These are phyloP conservation scores for Propithecus coquereli DNA, from an alignment of 2,113 vertebrate genomes.

Conservation along the genomic window DNA sequence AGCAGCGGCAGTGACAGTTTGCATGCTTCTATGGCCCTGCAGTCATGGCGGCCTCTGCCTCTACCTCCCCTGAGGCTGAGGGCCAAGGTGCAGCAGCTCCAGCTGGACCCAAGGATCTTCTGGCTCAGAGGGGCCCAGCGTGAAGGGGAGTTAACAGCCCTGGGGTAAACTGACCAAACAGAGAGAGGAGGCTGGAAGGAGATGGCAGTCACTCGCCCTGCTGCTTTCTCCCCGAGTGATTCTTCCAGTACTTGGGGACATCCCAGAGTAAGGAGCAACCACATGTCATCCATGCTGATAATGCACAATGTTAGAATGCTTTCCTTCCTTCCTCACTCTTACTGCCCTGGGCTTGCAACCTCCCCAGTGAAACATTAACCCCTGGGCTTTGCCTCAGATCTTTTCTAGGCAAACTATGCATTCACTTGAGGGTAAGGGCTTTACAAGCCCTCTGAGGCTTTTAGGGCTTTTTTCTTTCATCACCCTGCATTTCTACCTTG, in stretches of 20 bases:
- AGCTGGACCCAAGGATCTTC: not conserved
- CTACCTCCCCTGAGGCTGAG: not conserved
- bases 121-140: not conserved
- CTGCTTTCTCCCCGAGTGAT: not conserved
- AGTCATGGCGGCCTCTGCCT: not conserved
- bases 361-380: not conserved
- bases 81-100: not conserved
- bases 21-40: not conserved
- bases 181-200: not conserved
- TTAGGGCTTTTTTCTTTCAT: not conserved
- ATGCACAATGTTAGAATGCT: no score
- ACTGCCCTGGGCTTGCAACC: not conserved
- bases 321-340: not conserved
- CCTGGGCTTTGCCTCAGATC: not conserved
- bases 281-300: not conserved
- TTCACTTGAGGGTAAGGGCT: not conserved
- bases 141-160: not conserved
- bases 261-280: not conserved
- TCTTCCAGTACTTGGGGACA: not conserved
- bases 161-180: not conserved
- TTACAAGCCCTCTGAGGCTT: not conserved
- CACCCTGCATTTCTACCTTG: not conserved
- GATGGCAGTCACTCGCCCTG: accelerated
- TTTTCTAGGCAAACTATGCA: not conserved
- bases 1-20: not conserved